Conservation (phyloP, 1,140 invertebrate species). For the Charaxes varanes region DNA sequence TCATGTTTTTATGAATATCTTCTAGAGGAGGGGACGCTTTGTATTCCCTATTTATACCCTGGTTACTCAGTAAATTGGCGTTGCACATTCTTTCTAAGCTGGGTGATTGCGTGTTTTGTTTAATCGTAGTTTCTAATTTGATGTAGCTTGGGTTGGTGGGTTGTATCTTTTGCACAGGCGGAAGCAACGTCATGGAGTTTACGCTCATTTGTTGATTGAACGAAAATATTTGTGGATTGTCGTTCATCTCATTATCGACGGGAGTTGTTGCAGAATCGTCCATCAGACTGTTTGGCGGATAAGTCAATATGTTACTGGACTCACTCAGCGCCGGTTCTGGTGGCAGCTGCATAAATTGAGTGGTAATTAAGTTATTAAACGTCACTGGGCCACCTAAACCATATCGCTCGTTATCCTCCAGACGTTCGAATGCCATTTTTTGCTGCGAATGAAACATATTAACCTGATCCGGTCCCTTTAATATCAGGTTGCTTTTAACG, state of each 20-base stretch:
- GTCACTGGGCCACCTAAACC: slow-evolving; percentile 52
- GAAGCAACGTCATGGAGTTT: slow-evolving; percentile 45
- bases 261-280: slow-evolving; percentile 41
- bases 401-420: slow-evolving; percentile 60
- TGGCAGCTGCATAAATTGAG: slow-evolving; percentile 62
- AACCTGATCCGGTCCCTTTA: slow-evolving; percentile 67
- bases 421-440: slow-evolving; percentile 58
- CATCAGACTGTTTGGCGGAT: slow-evolving; percentile 46
- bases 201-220: slow-evolving; percentile 61
- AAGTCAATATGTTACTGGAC: slow-evolving; percentile 48
- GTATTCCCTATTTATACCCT: slow-evolving; percentile 49
- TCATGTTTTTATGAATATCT: slow-evolving; percentile 64
- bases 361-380: slow-evolving; percentile 62
- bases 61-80: slow-evolving; percentile 48
- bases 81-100: slow-evolving; percentile 63
- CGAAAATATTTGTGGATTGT: slow-evolving; percentile 54
- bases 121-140: slow-evolving; percentile 60
- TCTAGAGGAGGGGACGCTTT: slow-evolving; percentile 63
- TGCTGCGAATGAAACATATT: slow-evolving; percentile 68
- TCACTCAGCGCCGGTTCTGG: slow-evolving; percentile 49
- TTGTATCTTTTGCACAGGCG: slow-evolving; percentile 48
- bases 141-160: slow-evolving; percentile 61
- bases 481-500: slow-evolving; percentile 68
- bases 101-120: slow-evolving; percentile 64
- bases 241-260: slow-evolving; percentile 40